phyloP scores from a whole-genome alignment of 2,113 vertebrate species.

The Dissostichus mawsoni region DNA sequence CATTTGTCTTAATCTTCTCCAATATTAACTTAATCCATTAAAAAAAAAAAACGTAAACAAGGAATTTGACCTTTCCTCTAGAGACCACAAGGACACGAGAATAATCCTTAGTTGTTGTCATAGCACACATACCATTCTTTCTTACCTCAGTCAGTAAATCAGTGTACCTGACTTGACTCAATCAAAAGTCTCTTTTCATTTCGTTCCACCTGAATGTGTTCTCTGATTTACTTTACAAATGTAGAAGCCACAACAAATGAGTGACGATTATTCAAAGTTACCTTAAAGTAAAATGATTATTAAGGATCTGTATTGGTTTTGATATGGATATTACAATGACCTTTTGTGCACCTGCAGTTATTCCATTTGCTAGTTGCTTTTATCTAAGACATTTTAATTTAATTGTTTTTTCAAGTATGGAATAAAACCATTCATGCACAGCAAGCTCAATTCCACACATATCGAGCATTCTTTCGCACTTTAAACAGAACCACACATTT shows the following conservation, averaged over 20 bases:
- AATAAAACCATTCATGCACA: slow-evolving; percentile 16
- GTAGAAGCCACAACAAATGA: too few relatives aligned
- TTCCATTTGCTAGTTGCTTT: neutral
- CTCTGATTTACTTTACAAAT: too few relatives aligned
- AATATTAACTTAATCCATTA: neutral
- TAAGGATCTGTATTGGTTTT: too few relatives aligned
- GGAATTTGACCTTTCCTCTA: neutral
- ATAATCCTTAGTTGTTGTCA: neutral
- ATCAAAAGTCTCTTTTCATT: slow-evolving; percentile 3
- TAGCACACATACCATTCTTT: neutral
- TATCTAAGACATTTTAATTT: slow-evolving; percentile 21
- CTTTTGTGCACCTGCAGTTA: neutral
- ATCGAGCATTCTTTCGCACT: slow-evolving; percentile 24
- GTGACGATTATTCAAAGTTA: too few relatives aligned
- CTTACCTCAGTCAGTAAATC: neutral
- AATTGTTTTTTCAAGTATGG: slow-evolving; percentile 7
- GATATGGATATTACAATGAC: too few relatives aligned
- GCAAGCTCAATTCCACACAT: neutral
- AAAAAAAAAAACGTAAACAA: neutral
- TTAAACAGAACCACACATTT: slow-evolving; percentile 38
- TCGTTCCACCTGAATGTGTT: neutral
- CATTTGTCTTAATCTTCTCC: neutral
- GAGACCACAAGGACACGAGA: neutral
- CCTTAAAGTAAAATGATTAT: too few relatives aligned
- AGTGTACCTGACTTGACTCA: neutral